These are phyloP conservation scores for Sebastes matsubarae DNA, from an alignment of 2,797 vertebrate genomes.

Conservation along the genomic window DNA sequence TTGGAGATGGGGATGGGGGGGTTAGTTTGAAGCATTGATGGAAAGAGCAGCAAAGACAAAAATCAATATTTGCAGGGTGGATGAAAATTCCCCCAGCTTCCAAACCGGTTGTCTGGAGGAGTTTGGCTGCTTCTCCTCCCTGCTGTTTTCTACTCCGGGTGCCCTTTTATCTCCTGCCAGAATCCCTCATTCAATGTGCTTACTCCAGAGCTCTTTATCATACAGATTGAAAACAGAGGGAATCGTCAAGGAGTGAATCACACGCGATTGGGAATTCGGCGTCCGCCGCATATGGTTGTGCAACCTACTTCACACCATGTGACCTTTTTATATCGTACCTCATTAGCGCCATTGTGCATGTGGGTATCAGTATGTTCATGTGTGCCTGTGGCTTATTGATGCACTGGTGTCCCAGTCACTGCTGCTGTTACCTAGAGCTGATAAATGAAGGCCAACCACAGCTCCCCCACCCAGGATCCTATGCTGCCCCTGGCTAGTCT, in stretches of 20 bases:
- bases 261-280: conserved; percentile 31
- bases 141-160: conserved; percentile 56
- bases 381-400: conserved; percentile 57
- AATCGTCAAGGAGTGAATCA: conserved; percentile 42
- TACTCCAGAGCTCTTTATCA: conserved; percentile 64
- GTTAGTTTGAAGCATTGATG: conserved; percentile 68
- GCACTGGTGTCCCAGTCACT: conserved; percentile 52
- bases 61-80: conserved; percentile 79
- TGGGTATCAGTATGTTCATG: conserved; percentile 28
- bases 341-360: conserved; percentile 60
- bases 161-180: conserved; percentile 64
- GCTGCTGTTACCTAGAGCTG: conserved; percentile 56
- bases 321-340: conserved; percentile 73
- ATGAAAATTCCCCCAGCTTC: conserved; percentile 69
- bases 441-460: conserved; percentile 63
- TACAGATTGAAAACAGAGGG: conserved; percentile 66
- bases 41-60: conserved; percentile 65
- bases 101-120: conserved; percentile 62
- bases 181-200: conserved; percentile 60
- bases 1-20: background rate
- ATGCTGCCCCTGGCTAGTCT: conserved; percentile 50
- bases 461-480: conserved; percentile 31
- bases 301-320: conserved; percentile 30
- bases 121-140: conserved; percentile 54
- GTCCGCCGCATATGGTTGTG: conserved; percentile 17